Percentiles rank a stretch among this genome's conserved stretches.
Evolutionary conservation across 2,888 invertebrate species (phyloP).

Genomic region (Pandemis cinnamomeana): DNA sequence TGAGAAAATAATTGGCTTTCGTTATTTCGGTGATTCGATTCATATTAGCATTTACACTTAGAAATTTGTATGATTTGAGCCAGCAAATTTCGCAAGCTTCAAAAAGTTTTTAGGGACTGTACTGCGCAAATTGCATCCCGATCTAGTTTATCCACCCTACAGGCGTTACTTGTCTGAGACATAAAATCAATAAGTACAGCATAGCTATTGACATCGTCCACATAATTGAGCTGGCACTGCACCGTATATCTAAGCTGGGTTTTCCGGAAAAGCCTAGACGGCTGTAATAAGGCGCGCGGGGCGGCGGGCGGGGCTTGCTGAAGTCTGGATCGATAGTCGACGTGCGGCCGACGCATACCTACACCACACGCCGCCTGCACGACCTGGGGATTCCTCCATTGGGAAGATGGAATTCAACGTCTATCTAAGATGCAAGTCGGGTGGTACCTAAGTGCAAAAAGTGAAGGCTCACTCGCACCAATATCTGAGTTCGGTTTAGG

Average conservation of each 20-base stretch:
- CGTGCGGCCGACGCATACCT: constrained; percentile 36
- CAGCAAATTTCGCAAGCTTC: neutral
- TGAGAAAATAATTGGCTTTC: neutral
- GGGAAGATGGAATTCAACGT: neutral
- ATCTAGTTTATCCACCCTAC: neutral
- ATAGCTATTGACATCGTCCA: constrained; percentile 12
- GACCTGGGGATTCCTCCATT: neutral
- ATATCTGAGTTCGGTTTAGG: neutral
- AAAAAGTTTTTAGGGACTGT: neutral
- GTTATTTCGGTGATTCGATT: neutral
- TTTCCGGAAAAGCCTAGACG: constrained; percentile 63
- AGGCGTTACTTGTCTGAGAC: neutral
- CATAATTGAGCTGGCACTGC: constrained; percentile 42
- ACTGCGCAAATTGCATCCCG: neutral
- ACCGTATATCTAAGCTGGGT: constrained; percentile 44
- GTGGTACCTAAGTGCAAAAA: neutral
- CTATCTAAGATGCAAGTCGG: neutral
- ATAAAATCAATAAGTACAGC: constrained; percentile 24
- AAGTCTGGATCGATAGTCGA: constrained; percentile 40
- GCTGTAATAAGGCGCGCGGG: constrained; percentile 57
- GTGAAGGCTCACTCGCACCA: neutral
- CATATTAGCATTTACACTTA: neutral
- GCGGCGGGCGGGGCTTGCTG: constrained; percentile 46
- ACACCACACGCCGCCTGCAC: constrained; percentile 8
- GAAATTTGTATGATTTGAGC: neutral